Evolutionary conservation across 2,797 vertebrate genomes (phyloP).

Genomic region (Enteromius paludinosus): DNA sequence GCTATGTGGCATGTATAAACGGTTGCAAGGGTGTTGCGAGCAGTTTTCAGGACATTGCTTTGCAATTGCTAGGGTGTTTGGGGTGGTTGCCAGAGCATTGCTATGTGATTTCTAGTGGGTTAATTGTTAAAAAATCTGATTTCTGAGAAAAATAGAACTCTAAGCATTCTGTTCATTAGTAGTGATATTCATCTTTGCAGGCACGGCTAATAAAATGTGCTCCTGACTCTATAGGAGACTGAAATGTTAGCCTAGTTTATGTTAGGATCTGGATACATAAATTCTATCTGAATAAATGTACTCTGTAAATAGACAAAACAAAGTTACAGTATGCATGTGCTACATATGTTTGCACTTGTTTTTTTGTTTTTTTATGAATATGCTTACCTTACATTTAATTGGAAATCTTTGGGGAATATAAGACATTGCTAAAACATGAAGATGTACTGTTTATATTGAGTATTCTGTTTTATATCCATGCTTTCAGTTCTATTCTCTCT

Average conservation of each 20-base stretch:
- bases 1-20: neutral
- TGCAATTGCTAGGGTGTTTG: neutral
- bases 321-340: neutral
- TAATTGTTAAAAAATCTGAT: neutral
- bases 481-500: neutral
- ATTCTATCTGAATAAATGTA: neutral
- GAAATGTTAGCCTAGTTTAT: neutral
- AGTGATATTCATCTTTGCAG: neutral
- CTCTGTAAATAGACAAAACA: neutral
- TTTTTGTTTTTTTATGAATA: neutral
- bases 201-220: neutral
- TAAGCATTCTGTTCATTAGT: neutral
- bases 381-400: constrained; percentile 16
- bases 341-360: neutral
- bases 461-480: neutral
- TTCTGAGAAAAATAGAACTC: neutral
- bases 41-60: neutral
- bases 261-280: neutral
- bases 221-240: neutral
- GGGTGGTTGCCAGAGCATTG: neutral
- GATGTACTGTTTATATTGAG: neutral
- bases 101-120: neutral
- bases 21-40: neutral
- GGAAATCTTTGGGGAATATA: neutral
- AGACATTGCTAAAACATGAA: neutral